These are phyloP conservation scores for Hedychridium roseum DNA, from an alignment of 2,888 invertebrate species.

Conservation along the genomic window DNA sequence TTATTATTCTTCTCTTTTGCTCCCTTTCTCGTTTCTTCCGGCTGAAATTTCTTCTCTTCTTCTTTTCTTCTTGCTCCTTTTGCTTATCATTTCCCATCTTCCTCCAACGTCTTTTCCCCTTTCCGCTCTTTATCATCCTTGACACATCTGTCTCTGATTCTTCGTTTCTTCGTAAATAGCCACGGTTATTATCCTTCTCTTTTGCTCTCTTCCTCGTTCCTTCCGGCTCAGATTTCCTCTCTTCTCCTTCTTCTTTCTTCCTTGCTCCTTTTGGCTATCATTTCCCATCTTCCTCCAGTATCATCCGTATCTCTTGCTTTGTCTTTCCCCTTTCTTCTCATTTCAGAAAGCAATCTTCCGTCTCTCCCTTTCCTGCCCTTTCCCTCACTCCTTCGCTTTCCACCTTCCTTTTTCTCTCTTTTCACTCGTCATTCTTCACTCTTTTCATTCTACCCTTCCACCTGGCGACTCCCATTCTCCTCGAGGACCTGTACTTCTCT, in stretches of 20 bases:
- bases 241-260: slow-evolving; percentile 1
- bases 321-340: not conserved
- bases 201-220: no score
- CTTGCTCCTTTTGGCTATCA: not conserved
- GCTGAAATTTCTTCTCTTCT: not conserved
- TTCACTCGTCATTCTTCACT: not conserved
- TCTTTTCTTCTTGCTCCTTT: not conserved
- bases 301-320: slow-evolving; percentile 18
- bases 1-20: not conserved
- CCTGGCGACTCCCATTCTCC: no score
- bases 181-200: no score
- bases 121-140: not conserved
- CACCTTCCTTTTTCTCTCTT: not conserved
- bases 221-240: not conserved
- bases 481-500: no score
- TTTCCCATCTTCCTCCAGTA: not conserved
- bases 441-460: not conserved
- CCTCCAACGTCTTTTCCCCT: not conserved
- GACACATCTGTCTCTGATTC: not conserved
- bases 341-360: not conserved
- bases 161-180: no score
- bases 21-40: not conserved
- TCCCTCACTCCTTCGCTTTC: slow-evolving; percentile 11
- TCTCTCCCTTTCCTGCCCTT: slow-evolving; percentile 1
- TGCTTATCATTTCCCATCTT: not conserved